phyloP scores from a whole-genome alignment of 2,888 invertebrate genomes.

The Diarsia dahlii region DNA sequence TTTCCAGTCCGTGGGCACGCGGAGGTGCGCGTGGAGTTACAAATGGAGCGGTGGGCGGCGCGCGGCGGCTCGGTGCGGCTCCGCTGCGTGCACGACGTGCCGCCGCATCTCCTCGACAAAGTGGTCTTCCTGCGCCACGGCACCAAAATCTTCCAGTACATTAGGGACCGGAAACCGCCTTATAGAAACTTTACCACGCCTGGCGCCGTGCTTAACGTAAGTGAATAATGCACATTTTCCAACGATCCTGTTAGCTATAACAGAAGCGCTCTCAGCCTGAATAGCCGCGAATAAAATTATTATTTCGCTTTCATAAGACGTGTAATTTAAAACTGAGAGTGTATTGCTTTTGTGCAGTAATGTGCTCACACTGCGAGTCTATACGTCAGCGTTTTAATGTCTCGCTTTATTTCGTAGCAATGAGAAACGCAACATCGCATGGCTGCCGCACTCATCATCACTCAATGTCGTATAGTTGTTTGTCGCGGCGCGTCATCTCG shows the following conservation, averaged over 20 bases:
- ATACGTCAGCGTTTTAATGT: conserved; percentile 8
- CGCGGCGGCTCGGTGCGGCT: conserved; percentile 93
- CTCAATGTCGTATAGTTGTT: conserved; percentile 44
- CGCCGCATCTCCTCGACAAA: conserved; percentile 94
- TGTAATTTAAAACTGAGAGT: conserved; percentile 53
- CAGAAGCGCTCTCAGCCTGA: conserved; percentile 45
- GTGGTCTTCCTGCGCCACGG: conserved; percentile 94
- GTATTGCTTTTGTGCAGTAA: conserved; percentile 42
- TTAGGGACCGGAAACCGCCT: conserved; percentile 94
- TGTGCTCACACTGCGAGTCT: conserved; percentile 5
- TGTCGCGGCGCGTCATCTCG: conserved; percentile 20
- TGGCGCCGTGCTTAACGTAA: conserved; percentile 95
- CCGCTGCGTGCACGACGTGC: conserved; percentile 94
- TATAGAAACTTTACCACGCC: conserved; percentile 92
- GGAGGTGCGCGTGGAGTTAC: conserved; percentile 92
- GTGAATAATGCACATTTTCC: conserved; percentile 76
- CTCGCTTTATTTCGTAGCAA: conserved; percentile 15
- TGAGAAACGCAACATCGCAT: neutral
- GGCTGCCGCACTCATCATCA: conserved; percentile 19
- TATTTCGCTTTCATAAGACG: conserved; percentile 47
- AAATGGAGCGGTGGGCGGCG: conserved; percentile 93
- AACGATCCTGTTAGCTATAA: conserved; percentile 38
- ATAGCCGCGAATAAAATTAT: conserved; percentile 44
- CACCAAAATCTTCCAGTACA: conserved; percentile 95
- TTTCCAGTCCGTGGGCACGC: conserved; percentile 86